These are phyloP conservation scores for Circaetus gallicus DNA, from an alignment of 2,113 vertebrate species.

Conservation along the genomic window DNA sequence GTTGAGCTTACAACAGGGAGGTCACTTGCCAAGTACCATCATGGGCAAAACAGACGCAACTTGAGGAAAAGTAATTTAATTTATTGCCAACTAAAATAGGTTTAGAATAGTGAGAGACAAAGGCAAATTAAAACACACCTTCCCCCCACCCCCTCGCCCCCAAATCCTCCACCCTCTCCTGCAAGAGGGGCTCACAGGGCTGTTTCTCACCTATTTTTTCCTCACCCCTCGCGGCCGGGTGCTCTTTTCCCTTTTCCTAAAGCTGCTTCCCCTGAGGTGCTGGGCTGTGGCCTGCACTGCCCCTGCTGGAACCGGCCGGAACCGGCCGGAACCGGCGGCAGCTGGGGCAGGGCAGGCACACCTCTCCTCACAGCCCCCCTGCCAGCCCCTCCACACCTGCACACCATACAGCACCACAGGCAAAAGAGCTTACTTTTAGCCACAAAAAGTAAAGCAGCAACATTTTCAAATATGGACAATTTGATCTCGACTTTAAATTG, in stretches of 20 bases:
- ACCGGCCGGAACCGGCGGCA: accelerated
- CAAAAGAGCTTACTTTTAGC: neutral
- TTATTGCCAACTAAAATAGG: neutral
- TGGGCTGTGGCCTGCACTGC: neutral
- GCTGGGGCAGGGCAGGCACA: accelerated
- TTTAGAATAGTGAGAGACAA: neutral
- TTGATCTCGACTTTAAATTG: neutral
- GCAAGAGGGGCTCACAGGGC: accelerated
- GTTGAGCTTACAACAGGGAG: neutral
- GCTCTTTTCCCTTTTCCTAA: neutral
- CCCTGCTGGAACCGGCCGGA: accelerated
- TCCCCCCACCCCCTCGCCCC: accelerated
- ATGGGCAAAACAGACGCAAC: neutral
- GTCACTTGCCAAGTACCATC: neutral
- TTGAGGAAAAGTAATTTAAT: neutral
- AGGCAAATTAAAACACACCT: neutral
- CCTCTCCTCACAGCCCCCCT: neutral
- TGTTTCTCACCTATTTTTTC: neutral
- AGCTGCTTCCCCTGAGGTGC: accelerated
- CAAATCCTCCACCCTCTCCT: neutral
- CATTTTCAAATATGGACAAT: neutral
- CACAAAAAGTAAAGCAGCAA: neutral
- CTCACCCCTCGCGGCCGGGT: accelerated
- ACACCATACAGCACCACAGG: accelerated
- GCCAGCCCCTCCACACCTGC: neutral